A percentile compares a stretch with the other conserved stretches of the same genome.
These are phyloP conservation scores for Lasioglossum pauxillum DNA, from an alignment of 2,888 invertebrate species.

Conservation along the genomic window DNA sequence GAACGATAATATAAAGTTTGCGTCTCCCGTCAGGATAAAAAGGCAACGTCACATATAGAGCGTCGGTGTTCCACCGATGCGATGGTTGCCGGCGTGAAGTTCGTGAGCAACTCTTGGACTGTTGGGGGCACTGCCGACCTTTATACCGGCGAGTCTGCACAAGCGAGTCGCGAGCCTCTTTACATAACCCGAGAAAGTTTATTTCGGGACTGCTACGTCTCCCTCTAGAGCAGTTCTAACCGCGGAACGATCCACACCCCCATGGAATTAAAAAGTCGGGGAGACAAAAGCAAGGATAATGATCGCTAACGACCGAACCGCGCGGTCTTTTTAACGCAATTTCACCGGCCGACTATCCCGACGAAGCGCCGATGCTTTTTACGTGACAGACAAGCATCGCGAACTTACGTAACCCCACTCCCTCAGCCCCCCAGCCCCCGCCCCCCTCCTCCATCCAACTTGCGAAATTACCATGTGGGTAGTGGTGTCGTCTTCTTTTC, in stretches of 20 bases:
- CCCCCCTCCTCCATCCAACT: not conserved
- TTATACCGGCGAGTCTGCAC: constrained; percentile 81
- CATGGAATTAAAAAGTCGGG: not conserved
- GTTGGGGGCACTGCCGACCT: constrained; percentile 82
- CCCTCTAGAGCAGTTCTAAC: constrained; percentile 57
- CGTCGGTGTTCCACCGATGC: constrained; percentile 53
- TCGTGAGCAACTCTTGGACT: constrained; percentile 82
- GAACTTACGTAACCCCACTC: constrained; percentile 56
- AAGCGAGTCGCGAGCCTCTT: constrained; percentile 74
- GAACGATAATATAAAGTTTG: constrained; percentile 19
- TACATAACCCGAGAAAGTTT: constrained; percentile 84
- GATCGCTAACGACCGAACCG: not conserved
- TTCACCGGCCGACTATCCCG: constrained; percentile 24
- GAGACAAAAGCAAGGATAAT: not conserved
- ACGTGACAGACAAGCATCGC: not conserved
- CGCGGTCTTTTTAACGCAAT: constrained; percentile 29
- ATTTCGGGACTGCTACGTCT: constrained; percentile 75
- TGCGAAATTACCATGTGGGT: constrained; percentile 51
- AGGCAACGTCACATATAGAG: constrained; percentile 71
- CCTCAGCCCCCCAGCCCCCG: not conserved
- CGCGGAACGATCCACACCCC: constrained; percentile 18
- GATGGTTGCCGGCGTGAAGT: constrained; percentile 82
- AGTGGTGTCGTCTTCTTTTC: constrained; percentile 54
- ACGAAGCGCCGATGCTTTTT: constrained; percentile 18
- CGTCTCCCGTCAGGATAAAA: constrained; percentile 31